These are phyloP conservation scores for Callimorpha dominula DNA, from an alignment of 2,888 invertebrate genomes.

Conservation along the genomic window DNA sequence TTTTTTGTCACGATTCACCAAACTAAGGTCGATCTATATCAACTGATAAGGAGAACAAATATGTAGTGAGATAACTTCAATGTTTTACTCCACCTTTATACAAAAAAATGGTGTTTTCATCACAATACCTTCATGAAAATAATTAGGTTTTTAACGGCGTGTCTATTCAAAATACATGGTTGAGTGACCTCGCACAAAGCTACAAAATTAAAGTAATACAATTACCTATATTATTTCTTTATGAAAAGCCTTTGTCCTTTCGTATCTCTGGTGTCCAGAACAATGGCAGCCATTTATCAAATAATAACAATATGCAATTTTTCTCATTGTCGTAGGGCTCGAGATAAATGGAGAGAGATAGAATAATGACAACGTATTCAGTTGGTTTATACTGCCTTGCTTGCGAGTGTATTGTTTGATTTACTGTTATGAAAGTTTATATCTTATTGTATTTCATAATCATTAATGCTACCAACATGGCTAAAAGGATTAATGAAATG, in stretches of 20 bases:
- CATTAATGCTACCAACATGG: too few species aligned
- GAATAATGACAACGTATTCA: constrained; percentile 31
- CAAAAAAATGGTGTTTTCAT: too few species aligned
- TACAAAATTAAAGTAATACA: constrained; percentile 28
- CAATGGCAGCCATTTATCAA: constrained; percentile 48
- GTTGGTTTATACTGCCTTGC: constrained; percentile 8
- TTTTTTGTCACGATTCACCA: neutral
- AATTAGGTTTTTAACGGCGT: neutral
- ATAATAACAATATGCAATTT: constrained; percentile 56
- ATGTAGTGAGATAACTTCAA: too few species aligned
- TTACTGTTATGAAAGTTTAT: neutral
- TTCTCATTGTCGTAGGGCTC: constrained; percentile 41
- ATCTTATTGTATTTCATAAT: neutral
- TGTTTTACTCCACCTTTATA: neutral
- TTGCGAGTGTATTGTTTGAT: constrained; percentile 12
- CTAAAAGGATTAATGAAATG: neutral
- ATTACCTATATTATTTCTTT: constrained; percentile 40
- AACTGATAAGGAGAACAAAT: neutral
- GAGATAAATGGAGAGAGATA: constrained; percentile 29
- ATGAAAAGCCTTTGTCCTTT: constrained; percentile 41
- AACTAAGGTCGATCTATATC: neutral
- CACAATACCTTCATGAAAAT: neutral
- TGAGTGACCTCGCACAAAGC: constrained; percentile 5
- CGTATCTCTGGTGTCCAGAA: constrained; percentile 24
- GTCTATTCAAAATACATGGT: neutral